Evolutionary conservation across 2,113 vertebrate genomes (phyloP).

Genomic region (Lepisosteus oculatus): DNA sequence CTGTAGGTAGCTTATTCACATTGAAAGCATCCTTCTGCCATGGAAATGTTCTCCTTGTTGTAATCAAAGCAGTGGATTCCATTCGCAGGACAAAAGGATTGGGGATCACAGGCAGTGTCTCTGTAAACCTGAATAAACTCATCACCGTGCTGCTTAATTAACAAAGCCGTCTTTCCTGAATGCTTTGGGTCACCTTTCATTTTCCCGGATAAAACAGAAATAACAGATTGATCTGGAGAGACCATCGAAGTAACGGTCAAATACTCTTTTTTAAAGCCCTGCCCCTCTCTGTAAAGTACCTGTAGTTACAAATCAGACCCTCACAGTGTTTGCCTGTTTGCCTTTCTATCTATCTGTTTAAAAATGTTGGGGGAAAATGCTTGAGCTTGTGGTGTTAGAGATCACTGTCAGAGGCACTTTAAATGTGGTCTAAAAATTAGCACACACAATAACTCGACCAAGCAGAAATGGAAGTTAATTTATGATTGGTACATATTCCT

Average conservation of each 20-base stretch:
- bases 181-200: conserved; percentile 26
- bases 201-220: conserved; percentile 33
- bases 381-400: no score
- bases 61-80: conserved; percentile 32
- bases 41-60: conserved; percentile 31
- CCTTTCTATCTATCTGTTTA: no score
- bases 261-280: background rate
- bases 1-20: conserved; percentile 27
- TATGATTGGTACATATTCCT: no score
- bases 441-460: no score
- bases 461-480: no score
- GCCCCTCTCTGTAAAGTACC: no score
- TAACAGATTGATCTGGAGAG: background rate
- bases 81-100: conserved; percentile 45
- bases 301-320: no score
- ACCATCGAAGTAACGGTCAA: background rate
- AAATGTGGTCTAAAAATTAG: no score
- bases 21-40: conserved; percentile 18
- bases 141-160: conserved; percentile 24
- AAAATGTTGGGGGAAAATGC: no score
- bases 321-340: no score
- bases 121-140: conserved; percentile 34
- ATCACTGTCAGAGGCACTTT: no score
- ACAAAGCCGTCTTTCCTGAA: conserved; percentile 18
- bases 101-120: conserved; percentile 34